Percentiles rank a stretch among this genome's conserved stretches.
phyloP scores from a whole-genome alignment of 2,888 invertebrate genomes.

The Tipula vernalis region DNA sequence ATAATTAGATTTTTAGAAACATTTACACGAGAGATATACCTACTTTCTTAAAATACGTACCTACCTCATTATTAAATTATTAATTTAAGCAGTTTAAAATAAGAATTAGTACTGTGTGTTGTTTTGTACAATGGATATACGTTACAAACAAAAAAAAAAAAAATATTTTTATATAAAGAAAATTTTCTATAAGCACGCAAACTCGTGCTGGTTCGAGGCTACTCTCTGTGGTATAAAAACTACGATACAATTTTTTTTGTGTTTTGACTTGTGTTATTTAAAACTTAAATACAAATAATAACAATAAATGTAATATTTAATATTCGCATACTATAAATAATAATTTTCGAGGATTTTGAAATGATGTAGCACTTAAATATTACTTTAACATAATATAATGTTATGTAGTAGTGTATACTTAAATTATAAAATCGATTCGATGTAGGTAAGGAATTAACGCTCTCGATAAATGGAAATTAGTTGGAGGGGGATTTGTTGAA shows the following conservation, averaged over 20 bases:
- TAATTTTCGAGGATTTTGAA: not conserved
- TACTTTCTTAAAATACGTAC: not conserved
- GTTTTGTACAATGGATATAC: not conserved
- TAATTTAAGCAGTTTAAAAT: not conserved
- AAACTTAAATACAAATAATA: not conserved
- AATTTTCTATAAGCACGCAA: constrained; percentile 19
- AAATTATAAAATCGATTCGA: not conserved
- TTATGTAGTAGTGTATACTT: not conserved
- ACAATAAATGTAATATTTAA: not conserved
- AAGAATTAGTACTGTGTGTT: not conserved
- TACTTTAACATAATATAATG: not conserved
- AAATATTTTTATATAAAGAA: not conserved
- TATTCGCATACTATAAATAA: not conserved
- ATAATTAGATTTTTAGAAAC: too few relatives aligned
- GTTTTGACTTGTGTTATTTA: not conserved
- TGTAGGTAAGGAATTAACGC: not conserved
- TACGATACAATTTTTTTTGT: not conserved
- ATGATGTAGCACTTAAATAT: not conserved
- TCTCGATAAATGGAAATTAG: not conserved
- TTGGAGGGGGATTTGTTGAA: too few relatives aligned
- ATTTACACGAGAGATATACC: too few relatives aligned
- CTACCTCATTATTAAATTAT: not conserved
- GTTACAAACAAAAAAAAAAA: not conserved
- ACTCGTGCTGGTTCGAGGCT: constrained; percentile 23
- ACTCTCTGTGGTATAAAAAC: constrained; percentile 11